Evolutionary conservation across 2,113 vertebrate genomes (phyloP).

Genomic region (Clarias gariepinus): DNA sequence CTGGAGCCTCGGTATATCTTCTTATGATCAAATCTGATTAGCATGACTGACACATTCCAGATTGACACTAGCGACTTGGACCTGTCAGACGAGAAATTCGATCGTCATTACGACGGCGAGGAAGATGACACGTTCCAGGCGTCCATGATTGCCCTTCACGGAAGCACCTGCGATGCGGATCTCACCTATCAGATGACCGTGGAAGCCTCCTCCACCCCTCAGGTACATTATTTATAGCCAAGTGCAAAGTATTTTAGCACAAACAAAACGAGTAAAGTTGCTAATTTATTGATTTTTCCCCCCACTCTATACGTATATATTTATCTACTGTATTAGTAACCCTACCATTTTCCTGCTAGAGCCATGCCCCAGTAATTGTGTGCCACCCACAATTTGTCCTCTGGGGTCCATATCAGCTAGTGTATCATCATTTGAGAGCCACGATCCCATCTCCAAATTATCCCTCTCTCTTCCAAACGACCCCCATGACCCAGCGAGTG

Average conservation of each 20-base stretch:
- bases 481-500: conserved; percentile 22
- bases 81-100: conserved; percentile 75
- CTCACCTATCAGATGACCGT: conserved; percentile 68
- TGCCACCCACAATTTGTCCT: conserved; percentile 12
- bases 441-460: conserved; percentile 14
- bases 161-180: conserved; percentile 75
- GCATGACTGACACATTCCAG: conserved; percentile 63
- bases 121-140: conserved; percentile 79
- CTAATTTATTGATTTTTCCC: background rate
- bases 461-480: conserved; percentile 12
- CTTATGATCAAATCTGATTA: background rate
- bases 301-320: background rate
- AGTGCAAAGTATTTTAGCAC: background rate
- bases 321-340: background rate
- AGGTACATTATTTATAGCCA: conserved; percentile 70
- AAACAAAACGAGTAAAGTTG: background rate
- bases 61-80: conserved; percentile 84
- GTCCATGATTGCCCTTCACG: conserved; percentile 80
- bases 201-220: conserved; percentile 74
- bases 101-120: conserved; percentile 72
- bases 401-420: background rate
- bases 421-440: conserved; percentile 11
- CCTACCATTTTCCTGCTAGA: background rate
- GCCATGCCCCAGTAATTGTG: background rate
- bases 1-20: background rate